These are phyloP conservation scores for Galaxea fascicularis DNA, from an alignment of 92 coral and sea anemone genomes.

Conservation along the genomic window DNA sequence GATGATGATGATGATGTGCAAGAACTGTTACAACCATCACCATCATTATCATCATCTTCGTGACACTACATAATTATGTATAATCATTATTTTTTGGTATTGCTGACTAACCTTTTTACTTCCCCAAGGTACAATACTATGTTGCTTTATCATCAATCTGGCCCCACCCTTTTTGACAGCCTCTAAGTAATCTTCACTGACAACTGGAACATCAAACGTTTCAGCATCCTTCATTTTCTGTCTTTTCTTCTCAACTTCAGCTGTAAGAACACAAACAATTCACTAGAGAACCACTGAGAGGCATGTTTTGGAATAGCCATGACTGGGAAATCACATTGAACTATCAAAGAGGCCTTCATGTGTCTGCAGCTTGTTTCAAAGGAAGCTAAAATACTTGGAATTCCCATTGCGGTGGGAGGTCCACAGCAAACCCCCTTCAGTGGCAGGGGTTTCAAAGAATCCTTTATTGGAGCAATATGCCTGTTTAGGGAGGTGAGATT, in stretches of 20 bases:
- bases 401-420: too few species aligned
- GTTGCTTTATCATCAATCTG: conserved; percentile 73
- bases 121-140: conserved; percentile 96
- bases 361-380: too few species aligned
- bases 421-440: too few species aligned
- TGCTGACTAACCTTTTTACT: conserved; percentile 58
- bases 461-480: too few species aligned
- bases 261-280: conserved; percentile 37
- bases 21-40: too few species aligned
- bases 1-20: too few species aligned
- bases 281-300: background rate
- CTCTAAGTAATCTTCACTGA: conserved; percentile 89
- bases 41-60: background rate
- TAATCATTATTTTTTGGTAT: background rate
- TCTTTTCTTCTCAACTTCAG: conserved; percentile 80
- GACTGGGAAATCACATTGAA: too few species aligned
- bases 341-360: too few species aligned
- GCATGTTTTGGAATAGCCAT: background rate
- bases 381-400: too few species aligned
- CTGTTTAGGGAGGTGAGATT: too few species aligned
- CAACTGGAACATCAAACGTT: conserved; percentile 81
- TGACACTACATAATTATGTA: background rate
- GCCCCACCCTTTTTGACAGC: conserved; percentile 82
- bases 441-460: too few species aligned
- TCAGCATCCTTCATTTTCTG: conserved; percentile 94